phyloP scores from a whole-genome alignment of 2,113 vertebrate genomes.

The Tyrannus savana region DNA sequence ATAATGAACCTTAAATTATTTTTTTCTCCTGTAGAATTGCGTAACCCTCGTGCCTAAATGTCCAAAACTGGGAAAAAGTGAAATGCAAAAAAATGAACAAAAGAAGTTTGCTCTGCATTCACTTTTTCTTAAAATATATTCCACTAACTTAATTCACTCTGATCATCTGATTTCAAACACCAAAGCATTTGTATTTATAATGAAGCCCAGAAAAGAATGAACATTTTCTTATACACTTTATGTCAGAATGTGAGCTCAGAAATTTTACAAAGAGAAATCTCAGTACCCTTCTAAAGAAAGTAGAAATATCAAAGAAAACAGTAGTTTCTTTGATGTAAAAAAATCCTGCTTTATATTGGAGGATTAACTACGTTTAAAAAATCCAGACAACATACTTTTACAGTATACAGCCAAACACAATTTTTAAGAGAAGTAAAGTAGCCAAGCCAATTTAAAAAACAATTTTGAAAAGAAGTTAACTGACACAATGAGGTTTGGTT shows the following conservation, averaged over 20 bases:
- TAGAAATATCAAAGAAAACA: neutral
- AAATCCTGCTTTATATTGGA: slow-evolving; percentile 11
- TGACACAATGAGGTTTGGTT: slow-evolving; percentile 30
- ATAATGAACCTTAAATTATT: neutral
- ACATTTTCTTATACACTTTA: neutral
- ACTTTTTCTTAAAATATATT: neutral
- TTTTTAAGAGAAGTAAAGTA: neutral
- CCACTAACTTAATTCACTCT: neutral
- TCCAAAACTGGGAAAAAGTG: neutral
- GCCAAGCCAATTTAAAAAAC: neutral
- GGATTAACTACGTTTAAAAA: neutral
- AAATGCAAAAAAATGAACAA: neutral
- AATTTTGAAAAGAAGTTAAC: slow-evolving; percentile 1
- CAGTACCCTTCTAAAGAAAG: neutral
- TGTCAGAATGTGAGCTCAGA: neutral
- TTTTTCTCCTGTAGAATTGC: neutral
- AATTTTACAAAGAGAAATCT: neutral
- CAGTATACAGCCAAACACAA: neutral
- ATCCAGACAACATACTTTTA: neutral
- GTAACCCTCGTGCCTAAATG: neutral
- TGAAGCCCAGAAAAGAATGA: neutral
- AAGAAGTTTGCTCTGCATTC: neutral
- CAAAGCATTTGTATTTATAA: neutral
- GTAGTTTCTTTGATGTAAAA: slow-evolving; percentile 21
- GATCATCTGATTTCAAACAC: neutral